phyloP scores from a whole-genome alignment of 2,797 vertebrate species.

The Cryptoblepharus egeriae region DNA sequence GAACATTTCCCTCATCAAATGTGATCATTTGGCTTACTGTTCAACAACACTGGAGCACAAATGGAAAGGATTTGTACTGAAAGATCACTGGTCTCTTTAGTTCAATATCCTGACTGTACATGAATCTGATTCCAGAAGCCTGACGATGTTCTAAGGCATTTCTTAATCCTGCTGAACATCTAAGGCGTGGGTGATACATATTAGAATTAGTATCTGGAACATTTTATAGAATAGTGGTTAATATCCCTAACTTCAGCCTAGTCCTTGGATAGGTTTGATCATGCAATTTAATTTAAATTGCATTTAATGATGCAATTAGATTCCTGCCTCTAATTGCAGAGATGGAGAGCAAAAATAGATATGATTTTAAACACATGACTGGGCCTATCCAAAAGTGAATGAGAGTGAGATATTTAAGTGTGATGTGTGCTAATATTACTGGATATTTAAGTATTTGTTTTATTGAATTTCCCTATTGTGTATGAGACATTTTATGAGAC shows the following conservation, averaged over 20 bases:
- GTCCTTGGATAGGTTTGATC: no score
- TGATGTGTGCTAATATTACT: no score
- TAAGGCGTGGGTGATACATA: not conserved
- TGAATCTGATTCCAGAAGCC: not conserved
- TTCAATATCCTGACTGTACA: not conserved
- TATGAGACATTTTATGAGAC: no score
- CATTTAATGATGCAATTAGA: no score
- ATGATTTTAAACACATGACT: no score
- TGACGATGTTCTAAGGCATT: not conserved
- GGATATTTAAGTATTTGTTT: no score
- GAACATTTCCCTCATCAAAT: conserved; percentile 13
- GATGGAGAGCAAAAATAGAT: no score
- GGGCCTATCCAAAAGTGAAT: no score
- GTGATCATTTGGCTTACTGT: not conserved
- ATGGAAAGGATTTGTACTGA: no score
- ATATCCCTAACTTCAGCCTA: not conserved
- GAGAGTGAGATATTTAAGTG: no score
- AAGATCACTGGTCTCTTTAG: not conserved
- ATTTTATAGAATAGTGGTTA: not conserved
- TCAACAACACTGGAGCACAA: conserved; percentile 11
- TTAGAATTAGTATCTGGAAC: not conserved
- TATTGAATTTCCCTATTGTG: no score
- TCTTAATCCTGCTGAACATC: not conserved
- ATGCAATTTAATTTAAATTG: no score
- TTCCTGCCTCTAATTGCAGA: not conserved